Base-by-base conservation (phyloP, 2,113 vertebrate species). In the Pelvicachromis taeniatus region DNA sequence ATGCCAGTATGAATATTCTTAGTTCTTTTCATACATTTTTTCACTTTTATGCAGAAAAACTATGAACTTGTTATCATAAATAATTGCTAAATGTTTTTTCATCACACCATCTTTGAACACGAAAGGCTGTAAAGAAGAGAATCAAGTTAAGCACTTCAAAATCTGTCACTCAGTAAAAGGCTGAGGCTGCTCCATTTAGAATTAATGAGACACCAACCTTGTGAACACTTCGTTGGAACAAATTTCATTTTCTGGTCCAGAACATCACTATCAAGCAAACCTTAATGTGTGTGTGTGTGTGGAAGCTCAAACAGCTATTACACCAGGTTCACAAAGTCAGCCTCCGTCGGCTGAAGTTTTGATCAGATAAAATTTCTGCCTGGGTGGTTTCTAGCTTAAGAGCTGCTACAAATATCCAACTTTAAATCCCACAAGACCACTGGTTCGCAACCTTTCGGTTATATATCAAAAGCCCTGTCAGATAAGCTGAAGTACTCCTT, bases 181-280 rank as follows among this genome's bases (percentile, higher is more conserved):
- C 1, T 33, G 42, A 52, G 19, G 26, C 70, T 50, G 17, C 70
- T 52, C 45, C 45, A 75, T 75, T 75, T 31, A 75, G 16, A 84
- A 84, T 88, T 77, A 89, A 88, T 87, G 78, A 88, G 82, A 87
- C 42, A 88, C 77, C 70, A 85, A 90, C 80, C 61, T 82, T 85
- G 86, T 26, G 81, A 86, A 81, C 83, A 75, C 4, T 33, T 75
- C 26, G 10, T 23, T 56, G 73, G 80, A 54, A 53, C 50, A 89
- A 87, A 89, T 88, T 80, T 83, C 80, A 89, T 91, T 92, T 88
- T 82, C 80, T 87, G 86, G 14, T 86, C 78, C 77, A 59, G 83
- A 91, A 83, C 78, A 80, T 80, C 21, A 68, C 81, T 48, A 86
- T 86, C 77, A 87, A 87, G 88, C 52, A 82, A 78, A 75, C 55